phyloP scores from a whole-genome alignment of 2,113 vertebrate genomes.

The Equus quagga region DNA sequence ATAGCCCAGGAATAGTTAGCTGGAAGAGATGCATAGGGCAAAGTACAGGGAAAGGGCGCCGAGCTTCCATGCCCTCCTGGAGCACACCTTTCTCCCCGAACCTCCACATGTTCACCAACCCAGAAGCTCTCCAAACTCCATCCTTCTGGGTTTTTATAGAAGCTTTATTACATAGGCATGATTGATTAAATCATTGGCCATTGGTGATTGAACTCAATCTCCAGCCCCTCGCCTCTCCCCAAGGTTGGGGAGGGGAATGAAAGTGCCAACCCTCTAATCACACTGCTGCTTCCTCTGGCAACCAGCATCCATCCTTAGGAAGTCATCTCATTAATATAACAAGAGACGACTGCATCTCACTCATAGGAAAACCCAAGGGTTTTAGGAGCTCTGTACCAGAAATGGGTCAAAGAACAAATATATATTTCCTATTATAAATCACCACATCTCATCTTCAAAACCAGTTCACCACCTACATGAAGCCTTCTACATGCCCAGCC shows the following conservation, averaged over 20 bases:
- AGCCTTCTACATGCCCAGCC: not conserved
- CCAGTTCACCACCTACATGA: not conserved
- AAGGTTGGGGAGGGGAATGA: not conserved
- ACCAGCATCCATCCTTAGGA: not conserved
- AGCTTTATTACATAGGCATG: not conserved
- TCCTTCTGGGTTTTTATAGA: not conserved
- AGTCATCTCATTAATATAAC: not conserved
- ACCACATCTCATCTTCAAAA: not conserved
- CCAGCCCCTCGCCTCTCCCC: not conserved
- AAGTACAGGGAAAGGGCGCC: not conserved
- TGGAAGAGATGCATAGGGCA: not conserved
- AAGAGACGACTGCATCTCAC: not conserved
- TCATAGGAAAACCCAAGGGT: not conserved
- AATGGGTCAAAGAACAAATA: not conserved
- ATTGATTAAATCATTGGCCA: not conserved
- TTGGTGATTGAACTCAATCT: not conserved
- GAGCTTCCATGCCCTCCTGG: not conserved
- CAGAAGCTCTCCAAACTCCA: not conserved
- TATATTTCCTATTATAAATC: not conserved
- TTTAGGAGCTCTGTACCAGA: not conserved
- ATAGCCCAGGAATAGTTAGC: not conserved
- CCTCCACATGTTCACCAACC: not conserved
- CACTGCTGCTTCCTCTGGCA: not conserved
- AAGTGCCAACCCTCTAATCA: not conserved
- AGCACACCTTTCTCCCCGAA: not conserved